Evolutionary conservation across 2,113 vertebrate species (phyloP), one percentile per base, ranked within the genome.

Genomic region (Nansenia antarctica): DNA sequence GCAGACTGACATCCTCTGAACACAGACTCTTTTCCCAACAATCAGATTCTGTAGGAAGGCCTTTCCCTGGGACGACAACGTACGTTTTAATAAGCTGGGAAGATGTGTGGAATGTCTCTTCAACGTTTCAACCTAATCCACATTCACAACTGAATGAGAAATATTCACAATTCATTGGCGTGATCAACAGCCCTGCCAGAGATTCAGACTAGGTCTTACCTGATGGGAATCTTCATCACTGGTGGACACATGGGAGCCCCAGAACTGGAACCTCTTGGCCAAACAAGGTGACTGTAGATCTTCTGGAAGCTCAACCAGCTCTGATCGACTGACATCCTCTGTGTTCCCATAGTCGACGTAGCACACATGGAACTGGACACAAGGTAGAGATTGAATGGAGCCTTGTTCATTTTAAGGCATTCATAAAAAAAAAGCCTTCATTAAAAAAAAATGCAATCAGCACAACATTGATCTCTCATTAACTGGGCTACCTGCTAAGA

Each of bases 271-370:
- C 70, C 90, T 93, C 73, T 89, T 87, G 31, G 90, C 92, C 78
- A 90, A 67, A 45, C 84, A 67, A 0, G 82, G 80, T 70, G 79
- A 86, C 0, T 88, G 85, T 45, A 93, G 76, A 4, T 90, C 73
- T 9, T 71, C 55, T 62, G 93, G 88, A 71, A 94, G 92, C 79
- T 94, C 90, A 55, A 93, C 90, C 63, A 90, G 83, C 70, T 89
- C 86, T 39, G 86, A 88, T 61, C 85, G 83, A 67, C 79, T 87
- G 52, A 93, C 81, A 78, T 89, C 70, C 82, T 94, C 91, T 18
- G 80, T 81, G 85, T 95, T 95, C 84, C 93, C 90, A 79, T 93
- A 93, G 76, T 94, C 93, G 57, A 94, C 76, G 53, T 94, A 94
- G 22, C 87, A 88, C n/a, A 94, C 90, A 32, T 66, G 34, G 61